Conservation (phyloP, 2,888 invertebrate genomes). For the Perdita meconis region DNA sequence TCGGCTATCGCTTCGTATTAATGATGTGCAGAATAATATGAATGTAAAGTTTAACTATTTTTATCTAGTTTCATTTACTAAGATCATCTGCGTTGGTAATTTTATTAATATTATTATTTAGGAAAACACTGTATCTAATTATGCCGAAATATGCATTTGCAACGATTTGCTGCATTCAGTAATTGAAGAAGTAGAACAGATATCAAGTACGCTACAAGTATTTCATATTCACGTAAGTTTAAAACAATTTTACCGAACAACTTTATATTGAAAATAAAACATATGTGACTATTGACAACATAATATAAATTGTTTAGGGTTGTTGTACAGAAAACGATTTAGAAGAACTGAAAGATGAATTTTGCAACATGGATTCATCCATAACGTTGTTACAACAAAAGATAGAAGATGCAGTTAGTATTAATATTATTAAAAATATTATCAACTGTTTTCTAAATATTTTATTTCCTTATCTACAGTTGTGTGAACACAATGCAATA, state of each 20-base stretch:
- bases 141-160: conserved; percentile 66
- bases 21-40: conserved; percentile 65
- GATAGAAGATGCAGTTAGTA: conserved; percentile 76
- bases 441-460: background rate
- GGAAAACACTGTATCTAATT: conserved; percentile 62
- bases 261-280: conserved; percentile 12
- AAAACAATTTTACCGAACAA: conserved; percentile 1
- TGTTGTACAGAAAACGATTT: conserved; percentile 62
- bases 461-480: conserved; percentile 59
- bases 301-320: conserved; percentile 50
- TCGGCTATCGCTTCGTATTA: conserved; percentile 67
- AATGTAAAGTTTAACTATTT: conserved; percentile 54
- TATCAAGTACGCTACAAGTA: conserved; percentile 72
- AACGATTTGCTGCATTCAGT: conserved; percentile 73
- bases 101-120: conserved; percentile 54
- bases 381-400: conserved; percentile 75
- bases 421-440: conserved; percentile 4
- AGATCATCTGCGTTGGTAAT: too few relatives aligned
- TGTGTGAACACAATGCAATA: conserved; percentile 72
- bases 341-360: conserved; percentile 69
- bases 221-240: conserved; percentile 71
- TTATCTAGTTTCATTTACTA: background rate
- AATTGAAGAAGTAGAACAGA: conserved; percentile 78
- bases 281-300: conserved; percentile 1
- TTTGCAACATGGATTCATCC: conserved; percentile 70